These are phyloP conservation scores for Silurus aristotelis DNA, from an alignment of 2,797 vertebrate species.

Conservation along the genomic window DNA sequence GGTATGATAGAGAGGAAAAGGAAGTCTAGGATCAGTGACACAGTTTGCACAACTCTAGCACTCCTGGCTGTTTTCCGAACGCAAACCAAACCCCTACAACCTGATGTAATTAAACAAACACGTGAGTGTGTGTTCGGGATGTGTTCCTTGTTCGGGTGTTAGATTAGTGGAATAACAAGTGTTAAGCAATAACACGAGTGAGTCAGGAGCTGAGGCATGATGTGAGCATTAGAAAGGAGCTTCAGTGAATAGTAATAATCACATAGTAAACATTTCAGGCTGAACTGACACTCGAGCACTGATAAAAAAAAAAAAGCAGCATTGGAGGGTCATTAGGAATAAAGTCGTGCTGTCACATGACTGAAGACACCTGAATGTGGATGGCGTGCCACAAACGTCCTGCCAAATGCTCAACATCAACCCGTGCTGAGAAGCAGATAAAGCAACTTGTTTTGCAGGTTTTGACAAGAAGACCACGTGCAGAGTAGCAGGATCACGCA, in stretches of 20 bases:
- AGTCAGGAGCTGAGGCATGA: conserved; percentile 2
- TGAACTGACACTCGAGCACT: not conserved
- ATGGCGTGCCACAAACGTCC: not conserved
- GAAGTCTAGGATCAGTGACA: conserved; percentile 41
- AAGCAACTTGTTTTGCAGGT: conserved; percentile 44
- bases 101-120: conserved; percentile 33
- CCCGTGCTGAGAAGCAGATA: conserved; percentile 1
- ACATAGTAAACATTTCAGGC: not conserved
- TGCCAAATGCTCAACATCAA: not conserved
- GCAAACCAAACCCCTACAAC: conserved; percentile 26
- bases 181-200: conserved; percentile 6
- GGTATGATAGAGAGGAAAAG: conserved; percentile 37
- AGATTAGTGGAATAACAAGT: conserved; percentile 23
- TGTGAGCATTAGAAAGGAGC: not conserved
- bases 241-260: not conserved
- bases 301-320: not conserved
- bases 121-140: not conserved
- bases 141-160: not conserved
- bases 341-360: not conserved
- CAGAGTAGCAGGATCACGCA: not conserved
- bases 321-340: not conserved
- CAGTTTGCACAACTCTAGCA: conserved; percentile 23
- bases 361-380: not conserved
- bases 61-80: conserved; percentile 23
- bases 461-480: conserved; percentile 6